Conservation (phyloP, 37 sponge, comb jelly and placozoan species). For the Cladorhizidae sp. region DNA sequence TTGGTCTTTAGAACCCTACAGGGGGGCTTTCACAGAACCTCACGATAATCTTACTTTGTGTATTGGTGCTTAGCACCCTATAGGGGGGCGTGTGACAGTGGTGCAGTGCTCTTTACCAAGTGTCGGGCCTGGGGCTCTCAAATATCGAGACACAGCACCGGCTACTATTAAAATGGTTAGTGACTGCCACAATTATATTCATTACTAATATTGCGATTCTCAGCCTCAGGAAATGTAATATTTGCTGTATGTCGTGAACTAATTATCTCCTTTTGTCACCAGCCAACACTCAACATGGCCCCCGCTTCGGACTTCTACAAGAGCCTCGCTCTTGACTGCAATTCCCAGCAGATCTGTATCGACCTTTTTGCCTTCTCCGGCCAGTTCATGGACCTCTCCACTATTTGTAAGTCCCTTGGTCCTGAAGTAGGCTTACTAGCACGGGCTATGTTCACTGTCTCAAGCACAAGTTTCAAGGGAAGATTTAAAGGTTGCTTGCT, state of each 20-base stretch:
- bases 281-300: slow-evolving; percentile 72
- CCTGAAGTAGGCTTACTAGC: too few relatives aligned
- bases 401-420: slow-evolving; percentile 58
- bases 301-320: slow-evolving; percentile 96
- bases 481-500: too few relatives aligned
- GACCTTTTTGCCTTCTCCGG: slow-evolving; percentile 87
- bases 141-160: slow-evolving; percentile 41
- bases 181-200: too few relatives aligned
- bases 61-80: slow-evolving; percentile 35
- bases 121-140: slow-evolving; percentile 79
- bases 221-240: too few relatives aligned
- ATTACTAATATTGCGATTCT: too few relatives aligned
- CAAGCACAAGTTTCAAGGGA: too few relatives aligned
- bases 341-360: slow-evolving; percentile 88
- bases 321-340: slow-evolving; percentile 91
- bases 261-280: neutral
- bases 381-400: slow-evolving; percentile 69
- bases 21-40: too few relatives aligned
- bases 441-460: too few relatives aligned
- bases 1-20: too few relatives aligned
- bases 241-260: neutral
- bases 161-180: slow-evolving; percentile 32
- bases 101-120: slow-evolving; percentile 62
- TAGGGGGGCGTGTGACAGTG: slow-evolving; percentile 84
- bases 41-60: too few relatives aligned